Conservation (phyloP, 2,113 vertebrate genomes). For the Mungos mungo region DNA sequence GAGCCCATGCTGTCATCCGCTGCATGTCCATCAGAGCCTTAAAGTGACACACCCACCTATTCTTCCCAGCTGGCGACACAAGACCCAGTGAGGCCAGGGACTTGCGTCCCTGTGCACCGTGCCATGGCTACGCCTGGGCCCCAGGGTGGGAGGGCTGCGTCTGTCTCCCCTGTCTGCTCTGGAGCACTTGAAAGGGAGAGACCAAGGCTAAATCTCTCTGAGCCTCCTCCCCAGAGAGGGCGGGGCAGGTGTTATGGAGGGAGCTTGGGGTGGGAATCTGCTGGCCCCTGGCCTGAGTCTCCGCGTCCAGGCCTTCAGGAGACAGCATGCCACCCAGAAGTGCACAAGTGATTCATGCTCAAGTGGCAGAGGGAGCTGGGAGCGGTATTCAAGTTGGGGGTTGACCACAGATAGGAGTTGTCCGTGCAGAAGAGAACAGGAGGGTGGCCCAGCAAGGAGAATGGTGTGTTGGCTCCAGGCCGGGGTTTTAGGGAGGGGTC, state of each 20-base stretch:
- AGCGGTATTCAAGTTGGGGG: not conserved
- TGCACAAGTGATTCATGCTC: accelerated
- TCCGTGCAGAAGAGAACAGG: not conserved
- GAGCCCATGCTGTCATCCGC: not conserved
- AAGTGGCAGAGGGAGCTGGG: not conserved
- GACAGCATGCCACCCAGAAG: not conserved
- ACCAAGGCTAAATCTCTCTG: not conserved
- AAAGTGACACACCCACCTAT: not conserved
- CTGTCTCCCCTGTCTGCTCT: not conserved
- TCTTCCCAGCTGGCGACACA: not conserved
- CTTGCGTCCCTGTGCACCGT: not conserved
- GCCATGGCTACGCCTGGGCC: too few species aligned
- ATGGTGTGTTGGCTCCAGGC: not conserved
- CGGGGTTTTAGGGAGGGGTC: not conserved
- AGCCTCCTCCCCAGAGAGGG: not conserved
- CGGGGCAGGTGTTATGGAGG: not conserved
- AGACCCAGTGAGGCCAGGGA: not conserved
- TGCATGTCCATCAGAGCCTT: not conserved
- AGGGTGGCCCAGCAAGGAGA: not conserved
- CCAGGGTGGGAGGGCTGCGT: not conserved
- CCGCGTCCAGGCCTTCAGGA: not conserved
- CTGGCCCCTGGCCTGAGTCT: not conserved
- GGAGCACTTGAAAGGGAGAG: not conserved
- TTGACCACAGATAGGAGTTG: not conserved
- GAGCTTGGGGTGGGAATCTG: not conserved